Evolutionary conservation across 2,113 vertebrate genomes (phyloP).

Genomic region (Hydropotes inermis): DNA sequence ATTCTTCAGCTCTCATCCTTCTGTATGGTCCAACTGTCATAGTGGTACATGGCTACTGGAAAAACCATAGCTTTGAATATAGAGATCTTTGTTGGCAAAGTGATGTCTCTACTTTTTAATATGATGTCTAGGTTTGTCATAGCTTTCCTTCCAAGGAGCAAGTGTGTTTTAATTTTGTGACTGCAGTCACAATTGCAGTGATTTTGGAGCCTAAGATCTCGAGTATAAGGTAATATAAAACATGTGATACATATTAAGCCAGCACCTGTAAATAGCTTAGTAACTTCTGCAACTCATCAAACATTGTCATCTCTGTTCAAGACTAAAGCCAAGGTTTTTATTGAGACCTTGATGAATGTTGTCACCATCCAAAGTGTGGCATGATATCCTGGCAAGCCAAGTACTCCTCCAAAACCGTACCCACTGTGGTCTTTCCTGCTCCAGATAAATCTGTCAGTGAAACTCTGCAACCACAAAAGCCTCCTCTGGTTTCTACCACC

Average conservation of each 20-base stretch:
- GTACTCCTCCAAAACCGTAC: conserved; percentile 97
- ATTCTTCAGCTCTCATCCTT: neutral
- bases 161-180: neutral
- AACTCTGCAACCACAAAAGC: conserved; percentile 91
- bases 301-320: conserved; percentile 97
- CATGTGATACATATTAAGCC: conserved; percentile 96
- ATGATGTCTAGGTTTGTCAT: neutral
- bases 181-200: neutral
- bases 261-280: conserved; percentile 95
- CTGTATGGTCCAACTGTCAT: neutral
- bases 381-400: conserved; percentile 95
- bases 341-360: conserved; percentile 97
- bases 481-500: conserved; percentile 92
- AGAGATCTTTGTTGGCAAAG: neutral
- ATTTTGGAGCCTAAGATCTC: conserved; percentile 80
- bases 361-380: conserved; percentile 96
- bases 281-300: conserved; percentile 95
- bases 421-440: conserved; percentile 97
- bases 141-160: neutral
- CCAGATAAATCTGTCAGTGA: conserved; percentile 96
- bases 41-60: neutral
- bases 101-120: neutral
- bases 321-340: conserved; percentile 96
- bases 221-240: conserved; percentile 95
- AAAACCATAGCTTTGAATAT: neutral